Evolutionary conservation across 2,888 invertebrate genomes (phyloP), one percentile per base, ranked within the genome.

Genomic region (Orchesella flavescens): DNA sequence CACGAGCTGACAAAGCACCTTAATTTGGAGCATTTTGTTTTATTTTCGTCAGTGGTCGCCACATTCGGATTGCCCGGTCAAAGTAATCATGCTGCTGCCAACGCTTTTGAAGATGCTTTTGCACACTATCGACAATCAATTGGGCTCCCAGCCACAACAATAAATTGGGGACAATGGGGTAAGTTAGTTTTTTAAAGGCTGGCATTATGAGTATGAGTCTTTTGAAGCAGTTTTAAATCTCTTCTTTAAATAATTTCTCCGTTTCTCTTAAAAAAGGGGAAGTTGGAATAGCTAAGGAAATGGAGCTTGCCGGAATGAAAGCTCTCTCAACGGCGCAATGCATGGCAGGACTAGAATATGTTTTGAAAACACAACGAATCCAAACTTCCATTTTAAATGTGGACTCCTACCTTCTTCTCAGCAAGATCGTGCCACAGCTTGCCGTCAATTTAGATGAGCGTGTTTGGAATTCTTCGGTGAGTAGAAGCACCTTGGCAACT

Each of bases 71-170:
- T 71, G 0, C 19, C 71, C 17, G 85, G 75, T 2, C 73, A 77
- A 9, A 15, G 21, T 5, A 83, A 82, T n/a, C 69, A 85, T n/a
- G 59, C 85, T 0, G 78, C 85, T 12, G 82, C 75, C 15, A 85
- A 83, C 21, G 61, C 63, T 12, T 85, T 72, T 43, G 9, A 83
- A 21, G 85, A 85, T 61, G 65, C 83, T 4, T 49, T 79, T 4
- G 63, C 65, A 21, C 72, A 72, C 43, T 57, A 66, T 17, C 57
- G 79, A 2, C 49, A 66, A n/a, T 63, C 72, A 1, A 0, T 73
- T 0, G 73, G 79, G 0, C 44, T 72, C 0, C 21, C 21, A n/a
- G 61, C 72, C n/a, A 61, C 63, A 53, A 1, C 21, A 4, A 65
- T 79, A 5, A 79, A 79, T 55, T 79, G 71, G 71, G 79, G 79